Evolutionary conservation across 1,140 invertebrate genomes (phyloP), one percentile per base, ranked within the genome.

Genomic region (Pseudomyrmex cubaensis): DNA sequence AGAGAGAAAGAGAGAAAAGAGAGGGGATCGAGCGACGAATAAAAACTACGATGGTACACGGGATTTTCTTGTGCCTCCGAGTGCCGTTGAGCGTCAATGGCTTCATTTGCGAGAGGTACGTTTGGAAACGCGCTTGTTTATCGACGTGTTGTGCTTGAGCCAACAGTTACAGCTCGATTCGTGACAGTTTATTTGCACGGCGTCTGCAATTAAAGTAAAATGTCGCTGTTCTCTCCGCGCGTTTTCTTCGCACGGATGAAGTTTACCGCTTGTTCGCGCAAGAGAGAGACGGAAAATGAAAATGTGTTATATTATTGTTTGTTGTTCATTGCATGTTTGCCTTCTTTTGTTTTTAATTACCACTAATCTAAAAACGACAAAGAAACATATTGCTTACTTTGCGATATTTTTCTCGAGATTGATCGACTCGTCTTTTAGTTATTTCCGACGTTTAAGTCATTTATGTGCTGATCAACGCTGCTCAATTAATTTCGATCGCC

Each of bases 201-300:
- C 54, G 44, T 48, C 54, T 70, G 54, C 44, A 80, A 80, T 80
- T 80, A 80, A 59, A 80, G 54, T 72, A 80, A 72, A 70, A 70
- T 46, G 20, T 48, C 15, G 48, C 1, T 22, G 17, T 35, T 35
- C 5, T 35, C 35, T 69, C 3, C 12, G 15, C 46, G 67, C 8
- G 12, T 50, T 35, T 61, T 5, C 66, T 8, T 3, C 20, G 15
- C 67, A 10, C 9, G 44, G 12, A 48, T 20, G 10, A 17, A 20
- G 15, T 69, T 77, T 56, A 46, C 13, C 56, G 44, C 59, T 13
- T 13, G 10, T 59, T 57, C 15, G 20, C 25, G 4, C 35, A 35
- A 35, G 35, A 35, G 35, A 17, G 48, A 50, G 20, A 46, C 35
- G 20, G 44, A 59, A 48, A 59, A 54, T 56, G 48, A 9, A 25